These are phyloP conservation scores for Oreochromis spilurus DNA, from an alignment of 2,113 vertebrate genomes.

Conservation along the genomic window DNA sequence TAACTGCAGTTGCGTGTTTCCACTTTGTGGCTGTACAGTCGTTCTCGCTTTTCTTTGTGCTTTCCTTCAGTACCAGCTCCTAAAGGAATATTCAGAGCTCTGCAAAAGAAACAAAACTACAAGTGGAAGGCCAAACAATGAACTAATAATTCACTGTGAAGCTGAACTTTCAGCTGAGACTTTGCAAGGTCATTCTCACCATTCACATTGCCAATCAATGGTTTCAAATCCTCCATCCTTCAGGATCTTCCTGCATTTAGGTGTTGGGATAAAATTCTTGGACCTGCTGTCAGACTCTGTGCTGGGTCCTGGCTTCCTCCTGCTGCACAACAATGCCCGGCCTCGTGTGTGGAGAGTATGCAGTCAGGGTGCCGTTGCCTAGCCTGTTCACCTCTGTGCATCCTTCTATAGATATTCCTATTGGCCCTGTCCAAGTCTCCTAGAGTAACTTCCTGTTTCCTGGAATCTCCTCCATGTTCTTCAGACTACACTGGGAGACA, in stretches of 20 bases:
- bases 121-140: background rate
- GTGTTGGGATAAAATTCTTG: too few relatives aligned
- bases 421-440: background rate
- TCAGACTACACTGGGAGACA: background rate
- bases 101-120: background rate
- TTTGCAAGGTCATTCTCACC: background rate
- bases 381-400: background rate
- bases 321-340: too few relatives aligned
- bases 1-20: background rate
- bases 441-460: background rate
- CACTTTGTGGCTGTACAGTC: background rate
- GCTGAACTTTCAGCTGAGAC: background rate
- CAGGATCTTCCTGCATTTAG: background rate
- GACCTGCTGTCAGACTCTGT: too few relatives aligned
- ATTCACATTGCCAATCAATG: background rate
- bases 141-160: background rate
- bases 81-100: background rate
- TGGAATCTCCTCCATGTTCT: background rate
- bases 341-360: background rate
- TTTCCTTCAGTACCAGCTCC: background rate
- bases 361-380: background rate
- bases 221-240: background rate
- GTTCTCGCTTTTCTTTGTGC: background rate
- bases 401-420: background rate
- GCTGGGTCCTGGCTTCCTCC: too few relatives aligned